Percentiles rank a stretch among this genome's conserved stretches.
phyloP scores from a whole-genome alignment of 2,888 invertebrate species.

The Cancer borealis region DNA sequence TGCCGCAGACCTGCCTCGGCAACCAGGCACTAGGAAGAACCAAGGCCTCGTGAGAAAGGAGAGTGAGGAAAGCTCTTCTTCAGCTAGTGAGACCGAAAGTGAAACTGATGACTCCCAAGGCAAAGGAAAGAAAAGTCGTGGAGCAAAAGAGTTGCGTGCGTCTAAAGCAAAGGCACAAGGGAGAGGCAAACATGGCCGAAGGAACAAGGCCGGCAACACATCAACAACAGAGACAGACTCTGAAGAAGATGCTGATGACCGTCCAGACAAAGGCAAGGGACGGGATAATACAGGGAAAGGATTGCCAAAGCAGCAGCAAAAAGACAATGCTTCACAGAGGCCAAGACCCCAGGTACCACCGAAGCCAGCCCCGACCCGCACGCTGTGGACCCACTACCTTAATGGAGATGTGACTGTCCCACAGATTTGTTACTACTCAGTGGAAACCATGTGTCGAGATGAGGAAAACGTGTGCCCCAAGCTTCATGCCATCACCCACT shows the following conservation, averaged over 20 bases:
- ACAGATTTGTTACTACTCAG: constrained; percentile 72
- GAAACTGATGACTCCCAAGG: neutral
- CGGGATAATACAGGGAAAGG: neutral
- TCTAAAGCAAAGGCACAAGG: neutral
- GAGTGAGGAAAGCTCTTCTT: neutral
- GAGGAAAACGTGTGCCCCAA: constrained; percentile 61
- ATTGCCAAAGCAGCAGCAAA: neutral
- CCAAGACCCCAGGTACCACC: neutral
- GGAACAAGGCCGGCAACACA: neutral
- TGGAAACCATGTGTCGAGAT: constrained; percentile 58
- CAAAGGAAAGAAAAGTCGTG: constrained; percentile 12
- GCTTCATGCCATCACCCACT: constrained; percentile 63
- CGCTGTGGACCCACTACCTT: constrained; percentile 61
- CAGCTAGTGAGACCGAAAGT: neutral
- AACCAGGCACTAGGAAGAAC: neutral
- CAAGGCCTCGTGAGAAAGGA: constrained; percentile 5
- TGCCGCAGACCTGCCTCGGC: neutral
- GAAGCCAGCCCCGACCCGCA: neutral
- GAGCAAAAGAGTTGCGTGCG: no score
- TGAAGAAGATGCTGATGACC: neutral
- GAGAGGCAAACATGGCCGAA: neutral
- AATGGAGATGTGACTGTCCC: constrained; percentile 48
- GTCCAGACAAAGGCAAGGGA: neutral
- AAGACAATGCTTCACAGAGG: neutral
- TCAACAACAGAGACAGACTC: neutral